Conservation (phyloP, 2,888 invertebrate genomes). For the Allygus modestus region DNA sequence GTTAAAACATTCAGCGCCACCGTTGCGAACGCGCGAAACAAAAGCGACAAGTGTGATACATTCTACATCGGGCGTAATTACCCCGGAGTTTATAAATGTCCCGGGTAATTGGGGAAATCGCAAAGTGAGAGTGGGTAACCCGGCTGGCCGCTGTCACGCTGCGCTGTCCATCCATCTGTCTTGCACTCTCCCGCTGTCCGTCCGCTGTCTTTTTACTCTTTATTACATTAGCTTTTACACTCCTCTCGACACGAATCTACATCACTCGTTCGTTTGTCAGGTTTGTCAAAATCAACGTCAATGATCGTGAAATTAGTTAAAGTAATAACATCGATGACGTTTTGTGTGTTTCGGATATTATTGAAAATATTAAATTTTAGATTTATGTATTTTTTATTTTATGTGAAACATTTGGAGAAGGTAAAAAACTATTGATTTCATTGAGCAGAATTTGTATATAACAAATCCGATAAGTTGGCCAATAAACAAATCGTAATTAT, state of each 20-base stretch:
- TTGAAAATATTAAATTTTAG: no score
- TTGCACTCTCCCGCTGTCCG: not conserved
- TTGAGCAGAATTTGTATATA: no score
- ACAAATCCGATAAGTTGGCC: no score
- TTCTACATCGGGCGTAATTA: conserved; percentile 30
- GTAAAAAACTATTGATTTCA: no score
- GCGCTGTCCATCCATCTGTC: not conserved
- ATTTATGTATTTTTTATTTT: no score
- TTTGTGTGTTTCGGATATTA: no score
- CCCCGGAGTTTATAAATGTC: conserved; percentile 26
- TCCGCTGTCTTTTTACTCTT: conserved; percentile 42
- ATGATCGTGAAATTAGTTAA: not conserved
- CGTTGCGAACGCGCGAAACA: not conserved
- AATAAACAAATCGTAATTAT: no score
- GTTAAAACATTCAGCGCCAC: not conserved
- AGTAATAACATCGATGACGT: no score
- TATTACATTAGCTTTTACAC: conserved; percentile 43
- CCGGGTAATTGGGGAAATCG: conserved; percentile 12
- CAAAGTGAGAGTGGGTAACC: not conserved
- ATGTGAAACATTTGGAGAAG: no score
- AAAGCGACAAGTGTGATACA: conserved; percentile 20
- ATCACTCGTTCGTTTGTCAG: not conserved
- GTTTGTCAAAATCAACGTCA: conserved; percentile 23
- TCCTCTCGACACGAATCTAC: not conserved
- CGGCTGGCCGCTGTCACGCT: not conserved